Conservation (phyloP, 1,140 invertebrate genomes). For the Drosophila nasuta region DNA sequence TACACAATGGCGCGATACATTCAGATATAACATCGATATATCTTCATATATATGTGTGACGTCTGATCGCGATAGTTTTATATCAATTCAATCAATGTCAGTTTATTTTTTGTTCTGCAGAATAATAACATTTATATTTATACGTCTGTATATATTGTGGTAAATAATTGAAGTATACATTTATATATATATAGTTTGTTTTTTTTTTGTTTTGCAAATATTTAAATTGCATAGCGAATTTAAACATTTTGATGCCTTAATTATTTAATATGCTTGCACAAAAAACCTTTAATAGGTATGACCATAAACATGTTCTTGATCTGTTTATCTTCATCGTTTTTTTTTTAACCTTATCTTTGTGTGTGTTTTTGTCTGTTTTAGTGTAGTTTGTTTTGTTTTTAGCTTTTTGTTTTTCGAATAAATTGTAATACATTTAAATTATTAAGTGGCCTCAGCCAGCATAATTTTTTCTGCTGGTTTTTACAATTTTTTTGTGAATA, state of each 20-base stretch:
- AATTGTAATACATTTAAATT: constrained; percentile 55
- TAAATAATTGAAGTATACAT: constrained; percentile 56
- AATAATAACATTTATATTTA: constrained; percentile 58
- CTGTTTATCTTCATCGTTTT: constrained; percentile 40
- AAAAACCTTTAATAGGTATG: constrained; percentile 83
- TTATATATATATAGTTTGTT: constrained; percentile 49
- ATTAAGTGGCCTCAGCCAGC: constrained; percentile 76
- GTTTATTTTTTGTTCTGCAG: constrained; percentile 35
- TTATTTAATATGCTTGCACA: constrained; percentile 61
- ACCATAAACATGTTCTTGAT: constrained; percentile 54
- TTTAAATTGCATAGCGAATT: constrained; percentile 57
- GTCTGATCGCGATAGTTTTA: constrained; percentile 19
- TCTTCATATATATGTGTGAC: constrained; percentile 8
- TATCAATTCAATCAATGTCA: constrained; percentile 35
- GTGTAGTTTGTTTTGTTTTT: constrained; percentile 24
- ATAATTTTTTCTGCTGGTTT: constrained; percentile 79
- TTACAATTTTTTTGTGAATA: constrained; percentile 63
- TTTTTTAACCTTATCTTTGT: constrained; percentile 39
- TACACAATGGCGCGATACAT: constrained; percentile 76
- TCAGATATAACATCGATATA: constrained; percentile 48
- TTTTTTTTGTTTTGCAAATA: constrained; percentile 56
- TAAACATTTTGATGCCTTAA: constrained; percentile 48
- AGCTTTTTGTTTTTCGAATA: constrained; percentile 29
- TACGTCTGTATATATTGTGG: constrained; percentile 38
- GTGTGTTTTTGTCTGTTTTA: constrained; percentile 24